phyloP scores from a whole-genome alignment of 2,888 invertebrate genomes.

The Lycia hirtaria region DNA sequence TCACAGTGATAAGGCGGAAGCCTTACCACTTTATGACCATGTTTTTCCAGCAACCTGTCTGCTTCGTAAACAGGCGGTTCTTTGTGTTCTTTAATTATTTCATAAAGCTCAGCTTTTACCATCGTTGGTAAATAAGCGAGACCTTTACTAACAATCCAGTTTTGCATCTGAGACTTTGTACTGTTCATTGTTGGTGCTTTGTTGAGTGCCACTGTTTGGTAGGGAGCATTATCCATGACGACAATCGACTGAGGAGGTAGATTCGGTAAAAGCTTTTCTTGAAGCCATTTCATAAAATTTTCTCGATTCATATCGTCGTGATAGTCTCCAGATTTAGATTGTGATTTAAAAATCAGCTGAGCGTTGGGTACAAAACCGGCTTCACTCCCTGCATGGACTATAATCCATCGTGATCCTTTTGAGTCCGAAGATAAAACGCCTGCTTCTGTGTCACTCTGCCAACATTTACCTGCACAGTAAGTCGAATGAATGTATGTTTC shows the following conservation, averaged over 20 bases:
- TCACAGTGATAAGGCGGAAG: slow-evolving; percentile 37
- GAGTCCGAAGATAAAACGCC: background rate
- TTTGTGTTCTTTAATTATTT: slow-evolving; percentile 41
- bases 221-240: background rate
- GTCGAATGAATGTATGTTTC: background rate
- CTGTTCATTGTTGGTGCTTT: slow-evolving; percentile 33
- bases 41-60: background rate
- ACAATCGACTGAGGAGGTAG: slow-evolving; percentile 1
- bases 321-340: background rate
- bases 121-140: slow-evolving; percentile 34
- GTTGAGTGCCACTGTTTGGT: background rate
- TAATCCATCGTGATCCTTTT: background rate
- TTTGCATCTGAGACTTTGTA: slow-evolving; percentile 29
- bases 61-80: slow-evolving; percentile 27
- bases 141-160: slow-evolving; percentile 33
- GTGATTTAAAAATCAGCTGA: background rate
- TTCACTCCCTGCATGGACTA: background rate
- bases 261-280: background rate
- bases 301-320: slow-evolving; percentile 28
- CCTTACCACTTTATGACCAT: slow-evolving; percentile 30
- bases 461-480: background rate
- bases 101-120: slow-evolving; percentile 29
- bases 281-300: slow-evolving; percentile 37
- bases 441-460: background rate
- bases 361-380: background rate